phyloP scores from a whole-genome alignment of 2,113 vertebrate genomes.

The Ornithorhynchus anatinus region DNA sequence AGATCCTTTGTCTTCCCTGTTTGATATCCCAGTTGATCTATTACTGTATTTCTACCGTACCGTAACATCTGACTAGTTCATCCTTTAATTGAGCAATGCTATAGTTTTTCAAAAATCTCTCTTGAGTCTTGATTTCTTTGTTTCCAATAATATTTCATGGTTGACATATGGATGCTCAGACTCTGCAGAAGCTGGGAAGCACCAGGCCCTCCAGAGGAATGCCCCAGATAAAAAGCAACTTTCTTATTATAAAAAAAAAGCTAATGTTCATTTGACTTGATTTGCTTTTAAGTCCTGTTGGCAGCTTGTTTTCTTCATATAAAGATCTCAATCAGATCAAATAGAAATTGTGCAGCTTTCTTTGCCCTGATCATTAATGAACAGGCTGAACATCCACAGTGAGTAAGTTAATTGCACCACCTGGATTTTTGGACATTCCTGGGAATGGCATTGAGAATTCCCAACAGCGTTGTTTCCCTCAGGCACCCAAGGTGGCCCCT shows the following conservation, averaged over 20 bases:
- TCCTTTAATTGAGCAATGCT: no score
- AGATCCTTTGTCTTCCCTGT: no score
- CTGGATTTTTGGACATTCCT: conserved; percentile 44
- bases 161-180: no score
- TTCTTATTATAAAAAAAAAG: conserved; percentile 47
- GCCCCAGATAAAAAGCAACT: conserved; percentile 56
- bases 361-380: conserved; percentile 59
- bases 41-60: no score
- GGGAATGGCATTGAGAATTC: conserved; percentile 24
- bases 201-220: no score
- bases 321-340: conserved; percentile 45
- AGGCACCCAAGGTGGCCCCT: no score
- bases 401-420: conserved; percentile 45
- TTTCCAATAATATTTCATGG: no score
- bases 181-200: no score
- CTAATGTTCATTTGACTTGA: conserved; percentile 53
- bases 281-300: conserved; percentile 56
- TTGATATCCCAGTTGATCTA: no score
- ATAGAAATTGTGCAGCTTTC: conserved; percentile 40
- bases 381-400: conserved; percentile 41
- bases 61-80: no score
- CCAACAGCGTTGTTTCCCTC: conserved; percentile 19
- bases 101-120: no score
- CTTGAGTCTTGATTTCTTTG: no score
- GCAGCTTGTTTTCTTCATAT: conserved; percentile 40